phyloP scores from a whole-genome alignment of 2,113 vertebrate genomes.

The Zeus faber region DNA sequence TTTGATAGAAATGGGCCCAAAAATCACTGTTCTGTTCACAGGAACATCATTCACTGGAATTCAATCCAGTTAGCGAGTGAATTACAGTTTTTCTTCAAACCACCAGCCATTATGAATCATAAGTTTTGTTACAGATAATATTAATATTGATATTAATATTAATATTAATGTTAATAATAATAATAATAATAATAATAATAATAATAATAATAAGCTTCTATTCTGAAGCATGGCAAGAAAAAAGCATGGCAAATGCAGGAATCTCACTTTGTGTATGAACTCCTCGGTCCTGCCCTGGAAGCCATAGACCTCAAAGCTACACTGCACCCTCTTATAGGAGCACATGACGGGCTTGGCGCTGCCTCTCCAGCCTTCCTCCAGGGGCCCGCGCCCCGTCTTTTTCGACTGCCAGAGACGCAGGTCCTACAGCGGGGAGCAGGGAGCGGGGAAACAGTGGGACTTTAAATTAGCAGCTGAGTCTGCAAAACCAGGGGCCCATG shows the following conservation, averaged over 20 bases:
- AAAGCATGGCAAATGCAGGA: background rate
- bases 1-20: too few species aligned
- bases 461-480: conserved; percentile 46
- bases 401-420: conserved; percentile 72
- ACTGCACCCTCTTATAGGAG: conserved; percentile 79
- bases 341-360: conserved; percentile 75
- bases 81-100: too few species aligned
- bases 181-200: background rate
- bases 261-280: conserved; percentile 75
- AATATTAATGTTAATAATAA: too few species aligned
- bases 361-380: conserved; percentile 72
- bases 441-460: conserved; percentile 35
- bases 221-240: background rate
- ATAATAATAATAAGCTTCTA: too few species aligned
- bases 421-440: conserved; percentile 74
- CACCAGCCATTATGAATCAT: too few species aligned
- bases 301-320: conserved; percentile 81
- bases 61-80: too few species aligned
- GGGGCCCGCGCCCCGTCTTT: conserved; percentile 77
- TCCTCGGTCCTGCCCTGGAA: conserved; percentile 78
- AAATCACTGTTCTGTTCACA: background rate
- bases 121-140: too few species aligned
- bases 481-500: conserved; percentile 26
- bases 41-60: background rate
- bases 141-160: background rate